These are phyloP conservation scores for Pantherophis vulpinus DNA, from an alignment of 2,797 vertebrate genomes.

Conservation along the genomic window DNA sequence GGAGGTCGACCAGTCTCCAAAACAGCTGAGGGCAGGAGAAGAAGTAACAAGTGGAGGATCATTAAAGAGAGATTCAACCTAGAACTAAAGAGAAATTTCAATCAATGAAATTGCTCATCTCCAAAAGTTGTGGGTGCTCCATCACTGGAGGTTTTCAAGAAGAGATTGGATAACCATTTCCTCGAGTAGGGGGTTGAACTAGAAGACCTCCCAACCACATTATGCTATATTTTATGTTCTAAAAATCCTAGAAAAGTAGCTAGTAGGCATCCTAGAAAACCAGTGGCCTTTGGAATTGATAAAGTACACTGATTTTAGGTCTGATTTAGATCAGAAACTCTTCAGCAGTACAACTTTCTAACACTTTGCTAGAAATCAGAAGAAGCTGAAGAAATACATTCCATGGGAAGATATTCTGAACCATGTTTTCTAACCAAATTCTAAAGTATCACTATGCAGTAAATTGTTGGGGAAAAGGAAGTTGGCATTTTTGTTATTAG, in stretches of 20 bases:
- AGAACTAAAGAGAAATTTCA: too few species aligned
- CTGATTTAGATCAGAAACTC: not conserved
- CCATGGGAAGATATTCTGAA: not conserved
- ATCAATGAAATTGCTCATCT: too few species aligned
- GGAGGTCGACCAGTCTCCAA: too few species aligned
- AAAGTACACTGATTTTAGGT: not conserved
- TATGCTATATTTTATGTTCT: too few species aligned
- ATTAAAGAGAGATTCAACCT: too few species aligned
- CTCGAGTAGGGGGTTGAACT: too few species aligned
- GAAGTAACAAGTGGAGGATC: too few species aligned
- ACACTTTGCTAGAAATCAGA: not conserved
- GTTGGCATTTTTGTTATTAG: not conserved
- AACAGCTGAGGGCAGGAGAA: too few species aligned
- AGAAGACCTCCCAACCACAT: too few species aligned
- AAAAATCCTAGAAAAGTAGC: not conserved
- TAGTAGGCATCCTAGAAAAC: not conserved
- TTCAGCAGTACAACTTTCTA: not conserved
- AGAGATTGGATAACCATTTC: too few species aligned
- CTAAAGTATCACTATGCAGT: not conserved
- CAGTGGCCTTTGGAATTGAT: not conserved
- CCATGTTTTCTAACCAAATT: not conserved
- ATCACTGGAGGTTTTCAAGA: too few species aligned
- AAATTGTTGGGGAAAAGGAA: not conserved
- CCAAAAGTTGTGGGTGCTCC: too few species aligned
- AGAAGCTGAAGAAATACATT: not conserved